Evolutionary conservation across 2,888 invertebrate species (phyloP), one percentile per base, ranked within the genome.

Genomic region (Agrotis clavis): DNA sequence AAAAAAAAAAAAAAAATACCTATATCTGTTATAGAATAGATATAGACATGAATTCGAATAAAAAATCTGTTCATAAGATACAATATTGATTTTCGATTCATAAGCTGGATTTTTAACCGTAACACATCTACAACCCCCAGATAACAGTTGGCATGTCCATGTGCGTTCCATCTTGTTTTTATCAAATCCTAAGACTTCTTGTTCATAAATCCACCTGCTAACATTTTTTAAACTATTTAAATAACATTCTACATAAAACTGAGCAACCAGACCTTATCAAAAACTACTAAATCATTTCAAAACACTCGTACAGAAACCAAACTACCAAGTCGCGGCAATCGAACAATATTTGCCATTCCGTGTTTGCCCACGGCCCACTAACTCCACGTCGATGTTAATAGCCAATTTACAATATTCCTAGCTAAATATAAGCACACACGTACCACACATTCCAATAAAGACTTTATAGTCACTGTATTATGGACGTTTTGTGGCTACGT

Each of bases 331-430:
- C 54, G 79, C 57, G 30, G 59, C 66, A 67, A 72, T 71, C 60
- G 63, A 81, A 71, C 71, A 83, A 83, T 83, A 83, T 83, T 81
- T 79, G 69, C 67, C 53, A 81, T 81, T 75, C 79, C 53, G 25
- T 74, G 71, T 81, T 78, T 73, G 64, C 61, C 11, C 57, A 59
- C 60, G 74, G 61, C 66, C 78, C 80, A 81, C 69, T 78, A 81
- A 81, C 71, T 72, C 66, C 54, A 61, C 64, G 19, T 51, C 67
- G 47, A 71, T 67, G 74, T 61, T 81, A 78, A 81, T 77, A 71
- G 74, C 74, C 82, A 82, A 82, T 82, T 80, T 74, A 72, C 70
- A 61, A 74, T 81, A 82, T 72, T 66, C 67, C 72, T 59, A 77
- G 68, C 63, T 67, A 50, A 64, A 72, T 47, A 47, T 59, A 9